Percentiles rank a stretch among this genome's conserved stretches.
phyloP scores from a whole-genome alignment of 2,113 vertebrate genomes.

The Odontesthes bonariensis region DNA sequence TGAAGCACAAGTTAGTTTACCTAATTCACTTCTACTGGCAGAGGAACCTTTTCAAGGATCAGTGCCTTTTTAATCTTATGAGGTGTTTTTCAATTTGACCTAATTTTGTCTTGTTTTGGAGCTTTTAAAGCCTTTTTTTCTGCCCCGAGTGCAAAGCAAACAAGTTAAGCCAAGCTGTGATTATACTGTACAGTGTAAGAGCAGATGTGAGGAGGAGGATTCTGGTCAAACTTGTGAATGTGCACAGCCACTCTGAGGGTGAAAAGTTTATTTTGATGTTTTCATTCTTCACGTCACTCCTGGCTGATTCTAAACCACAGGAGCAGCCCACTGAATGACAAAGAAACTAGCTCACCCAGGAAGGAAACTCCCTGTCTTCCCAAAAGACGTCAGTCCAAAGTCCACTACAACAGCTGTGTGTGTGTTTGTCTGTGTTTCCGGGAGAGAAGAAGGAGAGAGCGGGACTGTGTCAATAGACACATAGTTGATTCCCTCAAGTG shows the following conservation, averaged over 20 bases:
- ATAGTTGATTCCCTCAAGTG: conserved; percentile 34
- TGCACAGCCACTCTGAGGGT: conserved; percentile 16
- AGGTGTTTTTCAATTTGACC: too few relatives aligned
- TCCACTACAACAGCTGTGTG: conserved; percentile 60
- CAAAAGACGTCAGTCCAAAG: conserved; percentile 58
- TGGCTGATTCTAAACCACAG: conserved; percentile 13
- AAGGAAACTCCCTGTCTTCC: conserved; percentile 74
- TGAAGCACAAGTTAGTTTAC: too few relatives aligned
- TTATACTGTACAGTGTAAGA: neutral
- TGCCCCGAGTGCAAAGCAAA: neutral
- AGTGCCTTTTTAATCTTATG: too few relatives aligned
- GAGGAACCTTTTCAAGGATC: too few relatives aligned
- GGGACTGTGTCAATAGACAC: conserved; percentile 50
- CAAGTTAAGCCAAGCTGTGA: neutral
- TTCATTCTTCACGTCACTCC: conserved; percentile 51
- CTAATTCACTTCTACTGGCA: too few relatives aligned
- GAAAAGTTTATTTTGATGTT: conserved; percentile 46
- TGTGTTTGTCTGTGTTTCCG: conserved; percentile 30
- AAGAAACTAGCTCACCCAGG: conserved; percentile 57
- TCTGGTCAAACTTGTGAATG: neutral
- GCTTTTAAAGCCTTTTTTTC: too few relatives aligned
- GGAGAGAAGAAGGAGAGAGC: conserved; percentile 10
- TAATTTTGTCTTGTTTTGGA: too few relatives aligned
- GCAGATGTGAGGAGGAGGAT: neutral
- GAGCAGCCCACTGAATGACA: conserved; percentile 55